Evolutionary conservation across 2,113 vertebrate species (phyloP), one percentile per base, ranked within the genome.

Genomic region (Salvelinus alpinus): DNA sequence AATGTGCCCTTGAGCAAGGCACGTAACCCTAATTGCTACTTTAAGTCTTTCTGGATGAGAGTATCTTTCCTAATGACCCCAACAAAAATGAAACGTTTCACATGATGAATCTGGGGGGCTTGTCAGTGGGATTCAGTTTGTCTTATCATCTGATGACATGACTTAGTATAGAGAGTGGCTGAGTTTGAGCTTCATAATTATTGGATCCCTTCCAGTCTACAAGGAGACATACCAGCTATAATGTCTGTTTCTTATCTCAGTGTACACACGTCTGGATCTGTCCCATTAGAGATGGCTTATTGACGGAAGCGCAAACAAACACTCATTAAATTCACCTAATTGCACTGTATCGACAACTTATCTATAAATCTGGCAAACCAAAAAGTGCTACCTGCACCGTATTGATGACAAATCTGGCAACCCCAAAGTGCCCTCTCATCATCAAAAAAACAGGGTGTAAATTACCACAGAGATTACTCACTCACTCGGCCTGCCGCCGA

Each of bases 241-340:
- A 66, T 27, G 67, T 81, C 80, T 78, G 79, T 68, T 68, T 72
- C 71, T 13, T 24, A 44, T 82, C 34, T 80, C 65, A 22, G 25
- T 24, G 44, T 79, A 67, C 79, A 72, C 66, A 68, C n/a, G 16
- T 54, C 66, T 78, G 78, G 82, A 88, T 88, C 83, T 87, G 87
- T 76, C 84, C 71, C 62, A 66, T 82, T 74, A 74, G 72, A 73
- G 73, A 70, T 62, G 75, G 62, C 73, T 83, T 83, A 75, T 69
- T 78, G 54, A 80, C 75, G 72, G 54, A 82, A 78, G 75, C 72
- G 70, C 79, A 80, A 84, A 48, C 68, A 71, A 82, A 66, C 80
- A 70, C 72, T 70, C 71, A 11, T 11, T 44, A 72, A 65, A 87
- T 86, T 83, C 80, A 47, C 69, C 70, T 80, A 75, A 76, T 71